Evolutionary conservation across 2,113 vertebrate species (phyloP), one percentile per base, ranked within the genome.

Genomic region (Dryoscopus gambensis): DNA sequence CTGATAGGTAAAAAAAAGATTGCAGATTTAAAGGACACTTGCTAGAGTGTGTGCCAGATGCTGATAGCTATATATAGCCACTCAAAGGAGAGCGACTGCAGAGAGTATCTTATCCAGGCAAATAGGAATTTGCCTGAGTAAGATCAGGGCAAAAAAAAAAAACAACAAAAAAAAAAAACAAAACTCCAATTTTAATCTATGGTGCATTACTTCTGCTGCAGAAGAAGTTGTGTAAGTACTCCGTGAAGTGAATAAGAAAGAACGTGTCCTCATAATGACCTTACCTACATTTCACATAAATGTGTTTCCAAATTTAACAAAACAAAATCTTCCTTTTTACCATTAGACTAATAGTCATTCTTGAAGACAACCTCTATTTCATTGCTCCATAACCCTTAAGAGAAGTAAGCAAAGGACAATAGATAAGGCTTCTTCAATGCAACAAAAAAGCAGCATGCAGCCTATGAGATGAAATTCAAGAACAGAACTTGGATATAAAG

Each of bases 11-110:
- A 64, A 87, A 68, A 79, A 82, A 86, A 84, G 55, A 74, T 6
- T 74, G 46, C 63, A 89, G 52, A 93, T 89, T 65, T 75, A 93
- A 94, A 73, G 76, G 89, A 93, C 52, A 79, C 35, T 89, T 86
- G 73, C 77, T 53, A 67, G 81, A 0, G 1, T 2, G 0, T 80
- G n/a, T 81, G 92, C 77, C 90, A 93, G 76, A 93, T 91, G 79
- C 88, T 93, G 80, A 87, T 65, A 86, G 71, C 95, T 90, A 93
- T 92, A 96, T 86, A 91, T 96, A 96, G 64, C 35, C 65, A 73
- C 28, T 77, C 6, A 4, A 90, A 88, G 2, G 24, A 84, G 88
- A 84, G 76, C 21, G 73, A 93, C 83, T 89, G 79, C 70, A 84
- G 68, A 83, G 46, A 78, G 71, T 39, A 47, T 89, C 78, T 90